Conservation (phyloP, 1,140 invertebrate species). For the Nephila pilipes region DNA sequence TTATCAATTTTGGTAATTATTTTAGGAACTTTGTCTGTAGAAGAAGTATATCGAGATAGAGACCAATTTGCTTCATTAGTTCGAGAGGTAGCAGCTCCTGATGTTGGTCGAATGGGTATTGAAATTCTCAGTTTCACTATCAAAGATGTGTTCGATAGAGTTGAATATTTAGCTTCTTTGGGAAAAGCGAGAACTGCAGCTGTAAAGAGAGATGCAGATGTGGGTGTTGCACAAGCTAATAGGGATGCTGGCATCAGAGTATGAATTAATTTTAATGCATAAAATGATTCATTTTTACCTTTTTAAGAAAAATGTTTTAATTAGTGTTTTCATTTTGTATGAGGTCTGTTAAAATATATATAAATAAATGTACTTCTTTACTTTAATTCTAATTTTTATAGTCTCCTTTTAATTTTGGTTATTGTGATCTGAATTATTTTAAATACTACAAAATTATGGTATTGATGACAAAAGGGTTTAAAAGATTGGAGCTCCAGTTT, state of each 20-base stretch:
- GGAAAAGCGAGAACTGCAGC: slow-evolving; percentile 97
- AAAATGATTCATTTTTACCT: not conserved
- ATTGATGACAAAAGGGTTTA: too few relatives aligned
- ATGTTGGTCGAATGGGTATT: slow-evolving; percentile 98
- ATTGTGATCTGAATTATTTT: too few relatives aligned
- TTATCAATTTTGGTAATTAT: not conserved
- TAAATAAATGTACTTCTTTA: too few relatives aligned
- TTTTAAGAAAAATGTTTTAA: too few relatives aligned
- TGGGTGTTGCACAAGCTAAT: slow-evolving; percentile 98
- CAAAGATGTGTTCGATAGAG: slow-evolving; percentile 98
- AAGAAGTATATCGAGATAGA: slow-evolving; percentile 98
- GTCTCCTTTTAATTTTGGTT: too few relatives aligned
- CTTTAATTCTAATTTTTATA: too few relatives aligned
- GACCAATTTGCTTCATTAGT: slow-evolving; percentile 98
- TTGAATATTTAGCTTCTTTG: slow-evolving; percentile 96
- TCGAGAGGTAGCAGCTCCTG: slow-evolving; percentile 97
- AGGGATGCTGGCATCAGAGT: slow-evolving; percentile 88
- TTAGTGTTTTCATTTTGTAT: too few relatives aligned
- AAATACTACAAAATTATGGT: too few relatives aligned
- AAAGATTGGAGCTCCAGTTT: too few relatives aligned
- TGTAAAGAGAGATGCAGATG: slow-evolving; percentile 97
- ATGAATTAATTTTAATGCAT: not conserved
- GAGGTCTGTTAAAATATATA: too few relatives aligned
- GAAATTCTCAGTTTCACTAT: slow-evolving; percentile 99
- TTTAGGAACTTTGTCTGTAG: slow-evolving; percentile 97